A percentile compares a stretch with the other conserved stretches of the same genome.
Conservation (phyloP, 2,797 vertebrate species). For the Margarornis squamiger region DNA sequence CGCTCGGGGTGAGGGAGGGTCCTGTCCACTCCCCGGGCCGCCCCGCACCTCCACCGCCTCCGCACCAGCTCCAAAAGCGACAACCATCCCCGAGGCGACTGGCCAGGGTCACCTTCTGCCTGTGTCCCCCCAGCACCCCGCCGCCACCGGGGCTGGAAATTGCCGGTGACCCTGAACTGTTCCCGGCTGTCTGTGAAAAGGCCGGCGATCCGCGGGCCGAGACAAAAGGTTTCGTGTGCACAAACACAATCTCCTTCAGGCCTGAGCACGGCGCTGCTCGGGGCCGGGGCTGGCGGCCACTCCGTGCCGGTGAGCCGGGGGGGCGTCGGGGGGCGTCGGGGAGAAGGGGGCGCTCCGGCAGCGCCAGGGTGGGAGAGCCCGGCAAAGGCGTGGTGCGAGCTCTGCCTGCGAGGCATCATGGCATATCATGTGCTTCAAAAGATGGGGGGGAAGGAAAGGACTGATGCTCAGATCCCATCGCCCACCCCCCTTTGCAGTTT, state of each 20-base stretch:
- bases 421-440: not conserved
- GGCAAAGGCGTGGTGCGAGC: not conserved
- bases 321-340: not conserved
- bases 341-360: not conserved
- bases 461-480: not conserved
- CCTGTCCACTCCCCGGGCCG: not conserved
- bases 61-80: not conserved
- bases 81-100: not conserved
- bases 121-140: too few species aligned
- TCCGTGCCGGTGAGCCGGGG: not conserved
- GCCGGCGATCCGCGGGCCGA: conserved; percentile 7
- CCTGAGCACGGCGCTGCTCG: conserved; percentile 19
- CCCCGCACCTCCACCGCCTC: not conserved
- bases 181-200: conserved; percentile 22
- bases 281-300: not conserved
- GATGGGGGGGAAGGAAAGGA: not conserved
- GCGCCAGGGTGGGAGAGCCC: not conserved
- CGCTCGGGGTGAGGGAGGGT: not conserved
- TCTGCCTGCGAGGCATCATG: not conserved
- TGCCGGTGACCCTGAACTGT: conserved; percentile 48
- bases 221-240: conserved; percentile 69
- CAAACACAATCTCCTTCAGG: conserved; percentile 16
- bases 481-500: not conserved
- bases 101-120: not conserved
- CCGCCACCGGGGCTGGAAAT: conserved; percentile 9